Base-by-base conservation (phyloP, 2,888 invertebrate species). In the Phengaris alcon region DNA sequence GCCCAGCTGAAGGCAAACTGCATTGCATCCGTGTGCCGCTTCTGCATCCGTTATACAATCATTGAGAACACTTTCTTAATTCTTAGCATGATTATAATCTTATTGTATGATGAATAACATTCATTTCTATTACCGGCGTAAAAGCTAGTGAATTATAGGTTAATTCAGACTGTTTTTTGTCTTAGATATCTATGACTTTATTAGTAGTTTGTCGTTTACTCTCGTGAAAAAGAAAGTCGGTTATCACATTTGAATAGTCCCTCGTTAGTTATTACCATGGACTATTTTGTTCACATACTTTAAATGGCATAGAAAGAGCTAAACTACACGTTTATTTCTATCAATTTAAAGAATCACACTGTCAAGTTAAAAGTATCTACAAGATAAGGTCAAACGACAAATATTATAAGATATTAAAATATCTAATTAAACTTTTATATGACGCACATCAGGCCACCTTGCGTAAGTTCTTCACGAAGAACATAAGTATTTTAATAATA, bases 1-100 rank as follows among this genome's bases (percentile, higher is more conserved):
- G 83, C 77, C 82, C 81, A 79, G 79, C 76, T 77, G 79, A 83
- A 82, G 84, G 84, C 82, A 78, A 83, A 80, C 82, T 64, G 77
- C 78, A 75, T 79, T 79, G 76, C 64, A 80, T 81, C 82, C 82
- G 82, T 77, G 74, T 78, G 74, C 77, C 75, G 76, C 69, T 75
- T 77, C 74, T 73, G 76, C 76, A 77, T 79, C 77, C 77, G 79
- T 76, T 79, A 78, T 77, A 22, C 44, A 75, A 77, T 75, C 73
- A 78, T 72, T 75, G 64, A 13, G 55, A 76, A 55, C 22, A 75
- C 74, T 72, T 54, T 54, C 72, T 72, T 44, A 54, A 13, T 54
- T 54, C 72, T 72, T 44, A 54, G 35, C 75, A 74, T 73, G 35
- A 74, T 15, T 70, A 54, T 35, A 55, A 64, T 35, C 54, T 10